Evolutionary conservation across 2,113 vertebrate species (phyloP).

Genomic region (Oncorhynchus tshawytscha): DNA sequence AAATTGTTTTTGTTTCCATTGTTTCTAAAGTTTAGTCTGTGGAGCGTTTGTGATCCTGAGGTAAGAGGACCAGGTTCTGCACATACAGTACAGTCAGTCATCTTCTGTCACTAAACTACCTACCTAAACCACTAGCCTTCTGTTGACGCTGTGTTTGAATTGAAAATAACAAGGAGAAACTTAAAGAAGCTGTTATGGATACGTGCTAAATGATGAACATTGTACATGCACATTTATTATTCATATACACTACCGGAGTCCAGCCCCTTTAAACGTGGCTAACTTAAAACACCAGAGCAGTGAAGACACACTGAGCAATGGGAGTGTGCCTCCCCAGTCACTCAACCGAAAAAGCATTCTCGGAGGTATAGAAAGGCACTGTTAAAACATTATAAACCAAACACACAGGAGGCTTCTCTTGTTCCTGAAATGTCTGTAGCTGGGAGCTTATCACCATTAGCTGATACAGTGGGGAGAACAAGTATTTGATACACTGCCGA

Average conservation of each 20-base stretch:
- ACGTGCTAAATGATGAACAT: slow-evolving; percentile 29
- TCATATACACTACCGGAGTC: slow-evolving; percentile 57
- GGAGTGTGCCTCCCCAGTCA: not conserved
- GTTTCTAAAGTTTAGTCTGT: slow-evolving; percentile 40
- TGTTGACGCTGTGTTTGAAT: slow-evolving; percentile 7
- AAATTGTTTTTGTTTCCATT: slow-evolving; percentile 40
- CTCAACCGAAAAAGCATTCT: not conserved
- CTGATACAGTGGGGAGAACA: not conserved
- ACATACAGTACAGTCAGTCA: slow-evolving; percentile 43
- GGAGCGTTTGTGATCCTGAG: slow-evolving; percentile 57
- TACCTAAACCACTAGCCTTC: slow-evolving; percentile 1
- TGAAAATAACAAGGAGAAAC: slow-evolving; percentile 8
- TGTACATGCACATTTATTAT: slow-evolving; percentile 38
- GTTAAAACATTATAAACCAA: not conserved
- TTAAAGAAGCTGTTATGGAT: slow-evolving; percentile 11
- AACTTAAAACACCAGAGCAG: slow-evolving; percentile 19
- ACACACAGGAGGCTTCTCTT: not conserved
- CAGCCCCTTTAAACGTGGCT: slow-evolving; percentile 51
- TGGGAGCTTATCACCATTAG: not conserved
- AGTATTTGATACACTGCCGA: too few relatives aligned
- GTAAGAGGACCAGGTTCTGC: slow-evolving; percentile 60
- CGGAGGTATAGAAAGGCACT: not conserved
- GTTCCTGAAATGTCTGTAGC: not conserved
- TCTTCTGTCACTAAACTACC: not conserved
- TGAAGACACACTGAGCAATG: not conserved